These are phyloP conservation scores for Lepidochrysops patricia DNA, from an alignment of 2,888 invertebrate species.

Conservation along the genomic window DNA sequence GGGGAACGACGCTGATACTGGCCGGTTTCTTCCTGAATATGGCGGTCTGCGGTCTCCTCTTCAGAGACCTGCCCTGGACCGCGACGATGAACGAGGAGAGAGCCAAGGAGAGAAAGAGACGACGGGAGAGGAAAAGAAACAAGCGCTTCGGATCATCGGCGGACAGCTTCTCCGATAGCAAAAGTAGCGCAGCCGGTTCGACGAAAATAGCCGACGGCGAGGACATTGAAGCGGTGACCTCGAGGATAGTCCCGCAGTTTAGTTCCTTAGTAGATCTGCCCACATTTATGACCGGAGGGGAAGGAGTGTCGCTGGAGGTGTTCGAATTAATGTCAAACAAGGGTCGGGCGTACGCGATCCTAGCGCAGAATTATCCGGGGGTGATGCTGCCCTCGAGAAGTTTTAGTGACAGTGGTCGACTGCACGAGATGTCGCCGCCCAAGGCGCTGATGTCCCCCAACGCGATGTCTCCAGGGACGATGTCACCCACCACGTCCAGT, in stretches of 20 bases:
- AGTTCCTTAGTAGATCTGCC: conserved; percentile 90
- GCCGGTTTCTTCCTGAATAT: conserved; percentile 88
- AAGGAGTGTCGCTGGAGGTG: conserved; percentile 84
- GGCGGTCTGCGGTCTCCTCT: conserved; percentile 86
- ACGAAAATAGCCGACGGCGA: conserved; percentile 49
- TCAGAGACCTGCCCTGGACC: conserved; percentile 80
- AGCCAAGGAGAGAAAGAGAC: conserved; percentile 77
- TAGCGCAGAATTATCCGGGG: conserved; percentile 84
- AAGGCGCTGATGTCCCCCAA: conserved; percentile 45
- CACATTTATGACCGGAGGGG: conserved; percentile 85
- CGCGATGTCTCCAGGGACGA: conserved; percentile 35
- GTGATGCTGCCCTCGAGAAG: conserved; percentile 81
- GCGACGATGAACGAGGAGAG: conserved; percentile 75
- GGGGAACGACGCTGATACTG: conserved; percentile 86
- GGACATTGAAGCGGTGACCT: conserved; percentile 52
- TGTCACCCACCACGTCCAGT: conserved; percentile 36
- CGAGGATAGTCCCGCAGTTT: conserved; percentile 71
- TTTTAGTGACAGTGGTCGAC: conserved; percentile 77
- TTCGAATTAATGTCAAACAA: conserved; percentile 81
- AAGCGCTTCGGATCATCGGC: conserved; percentile 77
- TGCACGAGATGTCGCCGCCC: conserved; percentile 58
- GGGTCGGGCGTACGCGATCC: conserved; percentile 80
- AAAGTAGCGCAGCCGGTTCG: conserved; percentile 78
- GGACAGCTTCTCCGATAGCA: conserved; percentile 81
- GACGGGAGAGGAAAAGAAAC: conserved; percentile 72